Evolutionary conservation across 2,888 invertebrate genomes (phyloP).

Genomic region (Troides aeacus): DNA sequence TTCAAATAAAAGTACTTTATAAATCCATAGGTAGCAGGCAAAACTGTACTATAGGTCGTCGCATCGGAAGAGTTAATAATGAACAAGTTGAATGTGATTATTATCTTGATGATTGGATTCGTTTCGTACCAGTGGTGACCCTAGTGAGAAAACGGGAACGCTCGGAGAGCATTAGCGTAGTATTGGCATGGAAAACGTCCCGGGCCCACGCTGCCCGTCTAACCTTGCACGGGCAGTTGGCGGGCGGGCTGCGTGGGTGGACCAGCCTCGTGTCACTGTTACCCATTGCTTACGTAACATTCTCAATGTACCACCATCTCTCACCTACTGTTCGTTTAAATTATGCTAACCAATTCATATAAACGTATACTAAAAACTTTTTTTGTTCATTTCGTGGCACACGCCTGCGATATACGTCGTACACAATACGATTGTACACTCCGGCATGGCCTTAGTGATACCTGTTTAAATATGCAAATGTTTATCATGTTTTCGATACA

Average conservation of each 20-base stretch:
- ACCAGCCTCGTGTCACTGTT: conserved; percentile 55
- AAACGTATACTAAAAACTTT: conserved; percentile 1
- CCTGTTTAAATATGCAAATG: conserved; percentile 18
- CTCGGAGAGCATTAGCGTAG: conserved; percentile 34
- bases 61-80: no score
- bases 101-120: no score
- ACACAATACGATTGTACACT: conserved; percentile 20
- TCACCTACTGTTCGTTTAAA: conserved; percentile 18
- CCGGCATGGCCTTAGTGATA: conserved; percentile 13
- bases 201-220: conserved; percentile 58
- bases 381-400: conserved; percentile 10
- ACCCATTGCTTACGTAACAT: conserved; percentile 61
- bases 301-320: conserved; percentile 41
- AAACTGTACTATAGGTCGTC: no score
- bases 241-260: conserved; percentile 66
- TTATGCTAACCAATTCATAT: conserved; percentile 16
- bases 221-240: conserved; percentile 71
- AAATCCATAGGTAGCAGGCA: no score
- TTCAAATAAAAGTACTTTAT: no score
- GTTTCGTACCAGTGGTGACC: conserved; percentile 9
- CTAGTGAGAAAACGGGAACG: conserved; percentile 18
- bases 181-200: conserved; percentile 53
- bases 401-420: conserved; percentile 6
- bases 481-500: neutral
- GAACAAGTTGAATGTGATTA: no score